phyloP scores from a whole-genome alignment of 2,888 invertebrate genomes.

The Lasioglossum figueresi region DNA sequence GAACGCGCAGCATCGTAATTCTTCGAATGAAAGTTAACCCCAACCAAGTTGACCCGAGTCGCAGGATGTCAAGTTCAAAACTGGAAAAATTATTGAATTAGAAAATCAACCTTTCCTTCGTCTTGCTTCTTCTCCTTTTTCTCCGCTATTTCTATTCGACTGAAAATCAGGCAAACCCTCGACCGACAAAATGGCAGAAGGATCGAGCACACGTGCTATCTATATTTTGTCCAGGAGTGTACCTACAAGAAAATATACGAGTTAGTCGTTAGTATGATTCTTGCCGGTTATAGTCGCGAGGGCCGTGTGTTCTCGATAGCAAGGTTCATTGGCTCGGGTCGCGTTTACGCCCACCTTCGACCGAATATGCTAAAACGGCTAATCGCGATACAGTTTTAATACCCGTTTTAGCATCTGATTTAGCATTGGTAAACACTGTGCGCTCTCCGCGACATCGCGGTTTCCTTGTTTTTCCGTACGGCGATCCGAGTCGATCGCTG shows the following conservation, averaged over 20 bases:
- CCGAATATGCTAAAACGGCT: slow-evolving; percentile 38
- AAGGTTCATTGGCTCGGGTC: not conserved
- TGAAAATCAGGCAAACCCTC: not conserved
- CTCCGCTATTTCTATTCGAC: not conserved
- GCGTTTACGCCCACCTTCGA: not conserved
- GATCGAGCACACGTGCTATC: not conserved
- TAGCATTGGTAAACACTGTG: slow-evolving; percentile 24
- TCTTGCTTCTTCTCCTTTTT: too few relatives aligned
- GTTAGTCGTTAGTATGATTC: slow-evolving; percentile 17
- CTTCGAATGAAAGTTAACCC: not conserved
- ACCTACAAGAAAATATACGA: slow-evolving; percentile 46
- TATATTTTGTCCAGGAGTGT: not conserved
- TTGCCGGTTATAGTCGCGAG: not conserved
- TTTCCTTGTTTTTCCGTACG: not conserved
- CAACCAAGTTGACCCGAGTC: too few relatives aligned
- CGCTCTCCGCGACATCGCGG: not conserved
- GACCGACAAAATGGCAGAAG: not conserved
- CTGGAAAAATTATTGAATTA: too few relatives aligned
- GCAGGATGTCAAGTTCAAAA: too few relatives aligned
- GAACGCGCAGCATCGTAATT: not conserved
- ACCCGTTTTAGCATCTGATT: slow-evolving; percentile 22
- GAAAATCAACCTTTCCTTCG: too few relatives aligned
- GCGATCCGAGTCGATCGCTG: not conserved
- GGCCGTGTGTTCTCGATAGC: not conserved
- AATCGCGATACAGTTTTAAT: slow-evolving; percentile 42